A percentile compares a stretch with the other conserved stretches of the same genome.
Conservation (phyloP, 2,888 invertebrate species). For the Callimorpha dominula region DNA sequence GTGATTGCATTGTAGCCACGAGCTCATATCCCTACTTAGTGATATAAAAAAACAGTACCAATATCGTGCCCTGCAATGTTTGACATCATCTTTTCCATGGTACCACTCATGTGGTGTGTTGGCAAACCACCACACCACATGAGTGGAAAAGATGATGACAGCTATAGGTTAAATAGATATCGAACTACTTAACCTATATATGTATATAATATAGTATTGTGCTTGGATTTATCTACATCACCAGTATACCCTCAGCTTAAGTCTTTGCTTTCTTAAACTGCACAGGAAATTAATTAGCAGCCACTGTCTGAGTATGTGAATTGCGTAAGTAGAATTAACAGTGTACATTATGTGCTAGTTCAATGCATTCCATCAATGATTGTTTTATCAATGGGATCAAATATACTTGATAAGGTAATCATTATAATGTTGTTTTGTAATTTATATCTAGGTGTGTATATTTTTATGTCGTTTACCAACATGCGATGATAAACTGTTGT, state of each 20-base stretch:
- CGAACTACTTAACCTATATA: not conserved
- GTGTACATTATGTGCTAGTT: not conserved
- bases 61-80: not conserved
- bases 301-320: constrained; percentile 41
- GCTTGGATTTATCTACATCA: not conserved
- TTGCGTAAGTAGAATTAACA: constrained; percentile 46
- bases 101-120: not conserved
- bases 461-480: too few species aligned
- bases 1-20: too few species aligned
- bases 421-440: not conserved
- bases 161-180: too few species aligned
- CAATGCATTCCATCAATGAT: not conserved
- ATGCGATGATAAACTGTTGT: too few species aligned
- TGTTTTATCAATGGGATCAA: not conserved
- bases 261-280: constrained; percentile 63
- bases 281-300: constrained; percentile 65
- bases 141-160: too few species aligned
- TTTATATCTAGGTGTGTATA: too few species aligned
- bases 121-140: too few species aligned
- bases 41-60: not conserved
- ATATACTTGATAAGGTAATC: not conserved
- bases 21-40: too few species aligned
- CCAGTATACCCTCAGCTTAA: constrained; percentile 31
- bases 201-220: too few species aligned
- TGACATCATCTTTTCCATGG: not conserved